Evolutionary conservation across 2,797 vertebrate genomes (phyloP).

Genomic region (Fratercula arctica): DNA sequence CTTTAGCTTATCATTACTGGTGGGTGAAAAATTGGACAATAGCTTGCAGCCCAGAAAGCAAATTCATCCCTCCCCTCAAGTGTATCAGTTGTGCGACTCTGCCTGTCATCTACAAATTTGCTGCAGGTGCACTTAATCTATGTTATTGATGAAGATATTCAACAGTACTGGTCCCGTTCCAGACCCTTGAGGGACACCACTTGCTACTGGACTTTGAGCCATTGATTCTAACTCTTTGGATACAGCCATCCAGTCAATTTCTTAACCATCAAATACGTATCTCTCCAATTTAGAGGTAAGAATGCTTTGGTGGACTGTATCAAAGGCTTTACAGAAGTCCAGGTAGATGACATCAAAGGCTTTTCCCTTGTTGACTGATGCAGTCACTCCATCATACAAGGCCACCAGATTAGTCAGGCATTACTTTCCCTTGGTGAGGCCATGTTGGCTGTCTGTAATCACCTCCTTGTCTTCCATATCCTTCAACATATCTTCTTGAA

Average conservation of each 20-base stretch:
- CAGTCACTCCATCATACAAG: not conserved
- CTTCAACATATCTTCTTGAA: not conserved
- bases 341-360: not conserved
- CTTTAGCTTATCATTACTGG: not conserved
- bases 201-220: not conserved
- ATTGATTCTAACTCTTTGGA: not conserved
- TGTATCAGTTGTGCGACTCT: not conserved
- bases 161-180: not conserved
- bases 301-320: not conserved
- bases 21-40: no score
- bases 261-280: not conserved
- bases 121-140: not conserved
- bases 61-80: not conserved
- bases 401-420: not conserved
- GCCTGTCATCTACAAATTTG: not conserved
- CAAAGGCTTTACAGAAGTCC: not conserved
- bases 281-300: not conserved
- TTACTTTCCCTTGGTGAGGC: not conserved
- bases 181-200: not conserved
- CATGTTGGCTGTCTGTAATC: not conserved
- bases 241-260: not conserved
- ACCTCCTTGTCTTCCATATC: not conserved
- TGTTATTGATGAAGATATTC: not conserved
- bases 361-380: not conserved
- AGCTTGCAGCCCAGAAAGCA: not conserved